phyloP scores from a whole-genome alignment of 2,797 vertebrate species.

The Pseudochirops cupreus region DNA sequence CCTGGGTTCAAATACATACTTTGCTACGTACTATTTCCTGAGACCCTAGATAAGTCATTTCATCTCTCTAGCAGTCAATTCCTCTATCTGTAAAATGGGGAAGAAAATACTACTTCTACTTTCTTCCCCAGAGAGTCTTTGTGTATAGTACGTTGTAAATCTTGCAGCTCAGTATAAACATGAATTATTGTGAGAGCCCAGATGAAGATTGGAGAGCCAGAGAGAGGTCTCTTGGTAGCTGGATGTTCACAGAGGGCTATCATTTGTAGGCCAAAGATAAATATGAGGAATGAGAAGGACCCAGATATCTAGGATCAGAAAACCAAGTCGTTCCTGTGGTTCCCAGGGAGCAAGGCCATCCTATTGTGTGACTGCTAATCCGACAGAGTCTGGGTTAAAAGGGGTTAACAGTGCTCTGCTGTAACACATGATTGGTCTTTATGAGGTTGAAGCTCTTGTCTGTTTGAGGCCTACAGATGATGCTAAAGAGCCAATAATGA shows the following conservation, averaged over 20 bases:
- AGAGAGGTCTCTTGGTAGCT: not conserved
- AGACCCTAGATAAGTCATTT: not conserved
- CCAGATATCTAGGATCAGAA: not conserved
- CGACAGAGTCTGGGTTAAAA: constrained; percentile 89
- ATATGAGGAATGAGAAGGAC: constrained; percentile 16
- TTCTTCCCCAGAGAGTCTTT: not conserved
- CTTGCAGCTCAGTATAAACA: not conserved
- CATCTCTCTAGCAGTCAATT: not conserved
- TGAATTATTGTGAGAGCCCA: not conserved
- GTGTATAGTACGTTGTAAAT: not conserved
- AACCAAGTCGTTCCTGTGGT: not conserved
- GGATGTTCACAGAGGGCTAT: not conserved
- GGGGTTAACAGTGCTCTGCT: constrained; percentile 94
- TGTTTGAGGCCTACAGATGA: constrained; percentile 97
- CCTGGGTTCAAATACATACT: not conserved
- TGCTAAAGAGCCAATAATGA: constrained; percentile 99
- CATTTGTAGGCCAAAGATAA: not conserved
- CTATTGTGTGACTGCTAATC: constrained; percentile 62
- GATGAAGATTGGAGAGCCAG: not conserved
- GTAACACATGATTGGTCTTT: constrained; percentile 99
- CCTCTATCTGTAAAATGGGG: not conserved
- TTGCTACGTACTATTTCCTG: not conserved
- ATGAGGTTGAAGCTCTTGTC: constrained; percentile 96
- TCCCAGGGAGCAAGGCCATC: not conserved
- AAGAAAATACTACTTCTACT: not conserved